Conservation (phyloP, 2,797 vertebrate genomes). For the Adelosebastes latens region DNA sequence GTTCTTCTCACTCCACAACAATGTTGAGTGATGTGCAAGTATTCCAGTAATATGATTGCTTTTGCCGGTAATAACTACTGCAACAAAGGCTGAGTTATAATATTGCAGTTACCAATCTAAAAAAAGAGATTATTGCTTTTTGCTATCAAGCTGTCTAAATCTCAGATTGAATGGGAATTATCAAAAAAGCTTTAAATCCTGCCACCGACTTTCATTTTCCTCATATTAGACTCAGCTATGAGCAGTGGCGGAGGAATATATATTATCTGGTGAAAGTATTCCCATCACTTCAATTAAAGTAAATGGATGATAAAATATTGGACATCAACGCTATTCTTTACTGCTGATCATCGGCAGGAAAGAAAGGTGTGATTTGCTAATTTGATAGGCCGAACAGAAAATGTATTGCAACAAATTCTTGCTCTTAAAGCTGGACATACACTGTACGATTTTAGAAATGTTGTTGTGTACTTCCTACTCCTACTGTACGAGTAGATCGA, state of each 20-base stretch:
- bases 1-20: background rate
- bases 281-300: background rate
- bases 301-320: background rate
- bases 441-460: too few species aligned
- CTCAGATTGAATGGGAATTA: slow-evolving; percentile 4
- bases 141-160: background rate
- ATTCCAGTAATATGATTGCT: slow-evolving; percentile 7
- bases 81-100: background rate
- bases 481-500: too few species aligned
- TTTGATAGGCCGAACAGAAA: background rate
- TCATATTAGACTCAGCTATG: background rate
- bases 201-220: background rate
- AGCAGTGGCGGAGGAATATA: background rate
- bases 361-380: background rate
- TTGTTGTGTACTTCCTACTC: too few species aligned
- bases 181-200: slow-evolving; percentile 20
- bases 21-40: background rate
- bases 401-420: background rate
- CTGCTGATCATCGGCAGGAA: background rate
- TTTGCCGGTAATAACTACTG: background rate
- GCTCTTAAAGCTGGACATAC: background rate
- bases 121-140: slow-evolving; percentile 11
- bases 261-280: background rate
- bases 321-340: background rate
- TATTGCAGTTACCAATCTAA: slow-evolving; percentile 7